These are phyloP conservation scores for Drosophila antonietae DNA, from an alignment of 2,888 invertebrate species.

Conservation along the genomic window DNA sequence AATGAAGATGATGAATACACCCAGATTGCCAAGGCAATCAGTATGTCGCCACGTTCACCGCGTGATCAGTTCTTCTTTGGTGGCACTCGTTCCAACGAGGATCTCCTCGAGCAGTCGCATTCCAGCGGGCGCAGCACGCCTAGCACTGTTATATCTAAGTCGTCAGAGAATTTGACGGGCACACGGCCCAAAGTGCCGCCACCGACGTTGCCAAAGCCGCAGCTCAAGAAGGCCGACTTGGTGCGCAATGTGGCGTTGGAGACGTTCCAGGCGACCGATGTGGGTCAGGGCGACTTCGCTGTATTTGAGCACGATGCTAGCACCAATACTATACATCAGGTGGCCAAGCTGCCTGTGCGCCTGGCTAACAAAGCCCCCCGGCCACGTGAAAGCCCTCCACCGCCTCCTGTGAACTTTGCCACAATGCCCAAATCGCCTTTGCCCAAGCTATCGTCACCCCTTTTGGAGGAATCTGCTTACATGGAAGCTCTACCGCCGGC, in stretches of 20 bases:
- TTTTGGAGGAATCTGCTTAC: conserved; percentile 70
- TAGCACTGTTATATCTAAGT: conserved; percentile 69
- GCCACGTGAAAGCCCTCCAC: conserved; percentile 84
- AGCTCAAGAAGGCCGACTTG: conserved; percentile 82
- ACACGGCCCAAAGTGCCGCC: conserved; percentile 70
- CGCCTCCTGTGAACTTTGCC: conserved; percentile 83
- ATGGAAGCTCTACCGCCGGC: conserved; percentile 83
- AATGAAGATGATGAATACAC: conserved; percentile 80
- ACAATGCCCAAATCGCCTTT: conserved; percentile 79
- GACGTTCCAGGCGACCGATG: conserved; percentile 82
- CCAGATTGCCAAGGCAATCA: conserved; percentile 81
- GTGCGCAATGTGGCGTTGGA: conserved; percentile 83
- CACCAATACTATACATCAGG: conserved; percentile 83
- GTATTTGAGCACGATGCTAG: conserved; percentile 83
- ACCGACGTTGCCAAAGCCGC: conserved; percentile 81
- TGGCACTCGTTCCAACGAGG: conserved; percentile 81
- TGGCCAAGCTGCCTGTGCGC: conserved; percentile 74
- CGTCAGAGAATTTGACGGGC: conserved; percentile 78
- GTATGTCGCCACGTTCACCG: conserved; percentile 69
- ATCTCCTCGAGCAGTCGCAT: conserved; percentile 73
- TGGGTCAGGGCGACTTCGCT: conserved; percentile 84
- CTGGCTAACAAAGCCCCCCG: conserved; percentile 65
- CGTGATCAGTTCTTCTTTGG: conserved; percentile 80
- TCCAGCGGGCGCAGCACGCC: conserved; percentile 69
- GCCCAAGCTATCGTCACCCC: conserved; percentile 29